phyloP scores from a whole-genome alignment of 2,797 vertebrate genomes.

The Chaunax sp. region DNA sequence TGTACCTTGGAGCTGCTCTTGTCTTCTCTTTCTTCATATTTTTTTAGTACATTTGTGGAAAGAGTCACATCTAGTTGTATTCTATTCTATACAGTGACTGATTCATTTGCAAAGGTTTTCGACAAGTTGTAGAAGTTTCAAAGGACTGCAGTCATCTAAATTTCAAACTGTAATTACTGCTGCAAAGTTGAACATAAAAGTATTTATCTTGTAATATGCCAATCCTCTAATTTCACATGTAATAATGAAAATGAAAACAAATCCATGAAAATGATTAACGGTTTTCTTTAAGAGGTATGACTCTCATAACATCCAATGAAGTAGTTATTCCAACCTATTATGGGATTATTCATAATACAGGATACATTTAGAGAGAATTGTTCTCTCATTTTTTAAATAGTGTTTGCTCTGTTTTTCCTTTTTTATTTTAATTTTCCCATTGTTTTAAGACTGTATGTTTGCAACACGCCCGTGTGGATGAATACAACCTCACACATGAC shows the following conservation, averaged over 20 bases:
- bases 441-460: neutral
- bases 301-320: neutral
- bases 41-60: constrained; percentile 3
- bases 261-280: neutral
- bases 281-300: neutral
- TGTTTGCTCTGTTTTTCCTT: neutral
- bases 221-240: neutral
- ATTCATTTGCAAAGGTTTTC: neutral
- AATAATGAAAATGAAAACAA: too few relatives aligned
- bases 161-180: neutral
- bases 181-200: neutral
- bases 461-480: neutral
- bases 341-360: neutral
- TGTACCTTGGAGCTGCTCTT: constrained; percentile 1
- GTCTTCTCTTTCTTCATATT: neutral
- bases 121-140: neutral
- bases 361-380: neutral
- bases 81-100: neutral
- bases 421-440: neutral
- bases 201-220: neutral
- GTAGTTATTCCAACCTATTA: too few relatives aligned
- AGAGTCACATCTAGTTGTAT: neutral
- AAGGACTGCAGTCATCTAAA: neutral
- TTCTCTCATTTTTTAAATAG: neutral
- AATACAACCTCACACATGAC: constrained; percentile 26